phyloP scores from a whole-genome alignment of 2,113 vertebrate genomes.

The Rhegmatorhina hoffmannsi region DNA sequence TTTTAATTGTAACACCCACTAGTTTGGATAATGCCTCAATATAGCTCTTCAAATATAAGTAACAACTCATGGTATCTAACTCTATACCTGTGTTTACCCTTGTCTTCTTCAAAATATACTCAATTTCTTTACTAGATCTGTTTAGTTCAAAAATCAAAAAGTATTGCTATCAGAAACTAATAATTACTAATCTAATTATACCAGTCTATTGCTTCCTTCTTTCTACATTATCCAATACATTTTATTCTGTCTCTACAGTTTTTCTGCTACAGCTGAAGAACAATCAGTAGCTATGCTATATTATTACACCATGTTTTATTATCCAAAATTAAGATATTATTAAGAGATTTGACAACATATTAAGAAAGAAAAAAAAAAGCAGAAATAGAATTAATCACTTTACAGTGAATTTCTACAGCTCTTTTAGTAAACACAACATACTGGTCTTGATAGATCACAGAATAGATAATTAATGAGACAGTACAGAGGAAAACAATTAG shows the following conservation, averaged over 20 bases:
- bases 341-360: not conserved
- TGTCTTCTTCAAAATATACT: not conserved
- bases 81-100: not conserved
- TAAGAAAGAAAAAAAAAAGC: not conserved
- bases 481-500: not conserved
- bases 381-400: not conserved
- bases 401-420: not conserved
- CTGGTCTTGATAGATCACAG: not conserved
- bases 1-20: not conserved
- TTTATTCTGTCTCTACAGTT: not conserved
- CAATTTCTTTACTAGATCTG: not conserved
- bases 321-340: not conserved
- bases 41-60: not conserved
- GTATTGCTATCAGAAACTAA: not conserved
- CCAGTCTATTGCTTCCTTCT: not conserved
- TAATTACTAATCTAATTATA: not conserved
- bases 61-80: not conserved
- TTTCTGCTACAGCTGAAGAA: not conserved
- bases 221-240: not conserved
- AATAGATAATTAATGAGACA: not conserved
- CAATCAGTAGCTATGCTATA: not conserved
- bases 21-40: not conserved
- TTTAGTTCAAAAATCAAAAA: not conserved
- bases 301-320: not conserved
- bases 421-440: not conserved